These are phyloP conservation scores for Poeciliopsis retropinna DNA, from an alignment of 2,113 vertebrate species.

Conservation along the genomic window DNA sequence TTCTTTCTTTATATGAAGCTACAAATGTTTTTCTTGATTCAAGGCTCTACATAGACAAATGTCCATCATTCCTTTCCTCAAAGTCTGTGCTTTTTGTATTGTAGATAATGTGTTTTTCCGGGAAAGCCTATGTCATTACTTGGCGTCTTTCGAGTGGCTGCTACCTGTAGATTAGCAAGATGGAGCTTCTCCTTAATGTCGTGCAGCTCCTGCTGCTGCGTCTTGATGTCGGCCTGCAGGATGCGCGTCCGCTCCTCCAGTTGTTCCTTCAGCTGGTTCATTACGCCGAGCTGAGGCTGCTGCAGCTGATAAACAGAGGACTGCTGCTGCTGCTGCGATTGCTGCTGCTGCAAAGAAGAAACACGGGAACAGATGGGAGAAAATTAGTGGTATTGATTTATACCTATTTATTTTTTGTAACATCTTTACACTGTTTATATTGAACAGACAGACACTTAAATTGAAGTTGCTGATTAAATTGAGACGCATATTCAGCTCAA, in stretches of 20 bases:
- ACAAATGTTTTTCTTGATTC: neutral
- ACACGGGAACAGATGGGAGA: neutral
- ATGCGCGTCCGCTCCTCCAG: constrained; percentile 86
- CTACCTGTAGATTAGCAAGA: constrained; percentile 85
- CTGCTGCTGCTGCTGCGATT: constrained; percentile 2
- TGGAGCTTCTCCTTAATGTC: constrained; percentile 89
- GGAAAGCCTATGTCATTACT: too few species aligned
- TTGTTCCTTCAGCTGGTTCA: constrained; percentile 89
- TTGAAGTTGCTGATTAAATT: neutral
- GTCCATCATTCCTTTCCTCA: neutral
- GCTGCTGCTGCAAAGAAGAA: neutral
- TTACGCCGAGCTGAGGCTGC: constrained; percentile 84
- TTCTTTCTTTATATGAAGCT: neutral
- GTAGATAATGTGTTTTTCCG: too few species aligned
- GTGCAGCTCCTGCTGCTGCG: constrained; percentile 85
- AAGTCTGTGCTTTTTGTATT: too few species aligned
- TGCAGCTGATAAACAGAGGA: constrained; percentile 57
- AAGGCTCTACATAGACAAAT: neutral
- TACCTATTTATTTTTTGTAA: neutral
- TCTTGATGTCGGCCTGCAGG: constrained; percentile 88
- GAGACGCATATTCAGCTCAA: too few species aligned
- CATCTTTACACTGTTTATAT: neutral
- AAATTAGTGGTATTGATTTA: neutral
- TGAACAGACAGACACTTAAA: neutral
- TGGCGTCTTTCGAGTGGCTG: neutral